Conservation (phyloP, 2,797 vertebrate genomes). For the Silurus aristotelis region DNA sequence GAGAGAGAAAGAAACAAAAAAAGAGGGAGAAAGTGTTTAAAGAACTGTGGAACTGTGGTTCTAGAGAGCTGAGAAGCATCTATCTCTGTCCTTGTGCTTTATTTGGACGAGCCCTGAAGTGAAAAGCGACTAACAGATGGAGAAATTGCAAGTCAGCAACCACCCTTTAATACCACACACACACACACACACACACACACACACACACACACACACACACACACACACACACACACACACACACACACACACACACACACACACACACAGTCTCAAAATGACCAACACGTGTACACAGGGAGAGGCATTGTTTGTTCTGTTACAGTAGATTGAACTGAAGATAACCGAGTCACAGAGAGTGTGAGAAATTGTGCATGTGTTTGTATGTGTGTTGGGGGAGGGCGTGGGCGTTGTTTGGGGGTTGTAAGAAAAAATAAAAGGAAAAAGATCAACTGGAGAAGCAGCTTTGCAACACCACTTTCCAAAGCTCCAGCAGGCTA, state of each 20-base stretch:
- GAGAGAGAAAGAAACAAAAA: conserved; percentile 40
- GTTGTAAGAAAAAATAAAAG: background rate
- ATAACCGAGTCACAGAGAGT: too few species aligned
- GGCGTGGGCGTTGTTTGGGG: too few species aligned
- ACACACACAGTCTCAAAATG: background rate
- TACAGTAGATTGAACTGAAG: background rate
- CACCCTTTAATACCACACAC: conserved; percentile 20
- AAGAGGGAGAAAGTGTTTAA: background rate
- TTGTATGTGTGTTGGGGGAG: too few species aligned
- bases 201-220: too few species aligned
- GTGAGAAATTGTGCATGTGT: too few species aligned
- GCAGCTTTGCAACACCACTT: background rate
- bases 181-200: too few species aligned
- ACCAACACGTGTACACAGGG: background rate
- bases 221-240: background rate
- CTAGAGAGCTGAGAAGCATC: background rate
- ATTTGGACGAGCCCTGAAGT: conserved; percentile 41
- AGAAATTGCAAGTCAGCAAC: conserved; percentile 48
- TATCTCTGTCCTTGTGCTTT: conserved; percentile 4
- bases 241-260: background rate
- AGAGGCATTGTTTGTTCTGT: background rate
- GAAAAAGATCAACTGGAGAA: conserved; percentile 27
- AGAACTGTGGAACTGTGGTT: background rate
- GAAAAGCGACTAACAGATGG: conserved; percentile 44
- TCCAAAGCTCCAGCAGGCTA: background rate